phyloP scores from a whole-genome alignment of 2,113 vertebrate genomes.

The Caloenas nicobarica region DNA sequence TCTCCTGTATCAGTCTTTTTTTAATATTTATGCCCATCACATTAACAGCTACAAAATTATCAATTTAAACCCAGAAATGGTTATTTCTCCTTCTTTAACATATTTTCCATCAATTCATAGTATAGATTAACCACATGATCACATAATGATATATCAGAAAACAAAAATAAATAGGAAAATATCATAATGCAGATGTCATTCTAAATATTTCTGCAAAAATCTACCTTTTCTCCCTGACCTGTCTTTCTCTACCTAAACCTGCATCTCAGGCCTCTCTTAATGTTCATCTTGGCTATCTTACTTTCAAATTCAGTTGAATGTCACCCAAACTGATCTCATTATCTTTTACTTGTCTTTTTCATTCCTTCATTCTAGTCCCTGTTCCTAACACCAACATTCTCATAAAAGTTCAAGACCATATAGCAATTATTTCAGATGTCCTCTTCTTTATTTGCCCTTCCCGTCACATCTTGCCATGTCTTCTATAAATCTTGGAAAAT shows the following conservation, averaged over 20 bases:
- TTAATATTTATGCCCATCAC: neutral
- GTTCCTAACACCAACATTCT: neutral
- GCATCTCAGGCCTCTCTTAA: neutral
- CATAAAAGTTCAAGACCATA: neutral
- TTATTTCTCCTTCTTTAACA: neutral
- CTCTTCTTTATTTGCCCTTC: neutral
- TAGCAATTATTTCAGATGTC: neutral
- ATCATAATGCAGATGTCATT: neutral
- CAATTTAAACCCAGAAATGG: neutral
- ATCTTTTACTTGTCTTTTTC: neutral
- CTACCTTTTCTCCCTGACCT: neutral
- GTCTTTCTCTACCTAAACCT: neutral
- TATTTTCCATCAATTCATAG: neutral
- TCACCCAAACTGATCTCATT: neutral
- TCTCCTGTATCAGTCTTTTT: neutral
- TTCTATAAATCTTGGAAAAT: neutral
- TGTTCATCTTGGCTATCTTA: neutral
- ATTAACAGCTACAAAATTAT: neutral
- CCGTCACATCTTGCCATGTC: neutral
- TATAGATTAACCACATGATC: neutral
- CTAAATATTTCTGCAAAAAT: neutral
- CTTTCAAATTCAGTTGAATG: neutral
- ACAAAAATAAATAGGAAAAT: neutral
- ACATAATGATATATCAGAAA: neutral
- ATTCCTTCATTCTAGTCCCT: neutral